A percentile compares a stretch with the other conserved stretches of the same genome.
Conservation (phyloP, 2,888 invertebrate species). For the Parthenolecanium corni region DNA sequence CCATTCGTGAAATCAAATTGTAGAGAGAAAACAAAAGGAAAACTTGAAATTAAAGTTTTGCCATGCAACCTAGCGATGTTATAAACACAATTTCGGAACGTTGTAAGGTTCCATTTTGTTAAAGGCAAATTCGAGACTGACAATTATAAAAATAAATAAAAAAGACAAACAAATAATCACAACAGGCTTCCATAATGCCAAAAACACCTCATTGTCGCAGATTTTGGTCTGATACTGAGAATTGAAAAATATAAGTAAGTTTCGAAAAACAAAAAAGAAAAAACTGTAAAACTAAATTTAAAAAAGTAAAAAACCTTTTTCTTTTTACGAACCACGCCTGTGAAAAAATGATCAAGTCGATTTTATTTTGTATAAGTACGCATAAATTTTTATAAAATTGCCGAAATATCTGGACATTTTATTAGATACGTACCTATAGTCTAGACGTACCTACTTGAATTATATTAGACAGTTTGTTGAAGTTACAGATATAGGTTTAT, state of each 20-base stretch:
- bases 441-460: too few species aligned
- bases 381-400: too few species aligned
- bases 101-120: conserved; percentile 24
- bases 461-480: too few species aligned
- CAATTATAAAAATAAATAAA: neutral
- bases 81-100: conserved; percentile 24
- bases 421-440: too few species aligned
- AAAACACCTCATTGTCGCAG: neutral
- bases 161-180: too few species aligned
- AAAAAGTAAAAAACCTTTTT: conserved; percentile 1
- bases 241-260: conserved; percentile 9
- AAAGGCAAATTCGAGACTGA: conserved; percentile 5
- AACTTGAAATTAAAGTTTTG: neutral
- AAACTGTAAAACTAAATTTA: neutral
- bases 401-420: too few species aligned
- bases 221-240: neutral
- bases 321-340: neutral
- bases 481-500: too few species aligned
- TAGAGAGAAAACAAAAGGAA: conserved; percentile 4
- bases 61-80: conserved; percentile 24
- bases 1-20: neutral
- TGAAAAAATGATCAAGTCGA: neutral
- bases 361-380: neutral
- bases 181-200: conserved; percentile 19
- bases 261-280: conserved; percentile 9